These are phyloP conservation scores for Odontothrips loti DNA, from an alignment of 2,888 invertebrate genomes.

Conservation along the genomic window DNA sequence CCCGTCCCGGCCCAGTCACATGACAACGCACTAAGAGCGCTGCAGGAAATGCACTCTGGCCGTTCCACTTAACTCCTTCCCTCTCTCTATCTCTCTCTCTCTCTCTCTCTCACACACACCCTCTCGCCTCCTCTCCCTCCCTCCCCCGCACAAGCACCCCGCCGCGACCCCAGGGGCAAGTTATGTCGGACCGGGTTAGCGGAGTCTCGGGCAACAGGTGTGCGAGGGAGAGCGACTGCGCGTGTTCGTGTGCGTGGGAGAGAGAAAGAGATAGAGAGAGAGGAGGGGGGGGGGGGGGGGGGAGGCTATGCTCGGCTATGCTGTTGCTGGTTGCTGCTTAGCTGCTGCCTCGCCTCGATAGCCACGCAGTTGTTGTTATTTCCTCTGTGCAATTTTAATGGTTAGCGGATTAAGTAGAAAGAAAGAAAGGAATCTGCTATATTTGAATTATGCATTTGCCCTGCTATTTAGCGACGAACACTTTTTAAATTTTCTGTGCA, in stretches of 20 bases:
- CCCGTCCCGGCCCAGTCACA: background rate
- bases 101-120: too few relatives aligned
- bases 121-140: too few relatives aligned
- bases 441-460: too few relatives aligned
- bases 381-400: too few relatives aligned
- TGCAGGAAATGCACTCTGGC: background rate
- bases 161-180: background rate
- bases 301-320: background rate
- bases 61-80: background rate
- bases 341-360: background rate
- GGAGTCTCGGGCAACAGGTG: slow-evolving; percentile 10
- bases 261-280: too few relatives aligned
- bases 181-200: background rate
- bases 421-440: too few relatives aligned
- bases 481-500: too few relatives aligned
- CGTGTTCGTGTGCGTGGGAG: background rate
- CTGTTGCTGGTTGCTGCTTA: background rate
- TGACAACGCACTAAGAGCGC: background rate
- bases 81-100: too few relatives aligned
- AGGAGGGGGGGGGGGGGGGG: background rate
- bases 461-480: too few relatives aligned
- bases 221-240: background rate
- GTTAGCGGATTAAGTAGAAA: too few relatives aligned
- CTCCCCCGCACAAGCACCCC: background rate
- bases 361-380: background rate